These are phyloP conservation scores for Grallaria varia DNA, from an alignment of 2,113 vertebrate genomes.

Conservation along the genomic window DNA sequence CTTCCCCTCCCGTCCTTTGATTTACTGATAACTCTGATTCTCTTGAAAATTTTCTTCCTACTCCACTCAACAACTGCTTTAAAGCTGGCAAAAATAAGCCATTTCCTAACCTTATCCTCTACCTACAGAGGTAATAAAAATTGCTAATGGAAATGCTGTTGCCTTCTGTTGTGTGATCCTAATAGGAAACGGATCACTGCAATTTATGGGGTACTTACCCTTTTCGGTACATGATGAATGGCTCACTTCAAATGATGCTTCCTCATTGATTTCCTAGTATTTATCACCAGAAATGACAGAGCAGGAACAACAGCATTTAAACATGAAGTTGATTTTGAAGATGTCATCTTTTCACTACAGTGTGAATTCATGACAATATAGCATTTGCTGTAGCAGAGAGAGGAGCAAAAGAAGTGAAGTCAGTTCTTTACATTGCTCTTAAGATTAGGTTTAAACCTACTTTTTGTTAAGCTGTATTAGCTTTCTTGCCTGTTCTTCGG, in stretches of 20 bases:
- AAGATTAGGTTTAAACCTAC: not conserved
- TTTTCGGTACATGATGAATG: constrained; percentile 76
- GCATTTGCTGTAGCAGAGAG: constrained; percentile 17
- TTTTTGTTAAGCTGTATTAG: not conserved
- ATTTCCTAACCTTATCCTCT: constrained; percentile 73
- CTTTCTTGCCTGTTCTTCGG: not conserved
- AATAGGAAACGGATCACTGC: constrained; percentile 79
- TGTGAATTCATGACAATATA: constrained; percentile 61
- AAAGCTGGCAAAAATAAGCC: constrained; percentile 71
- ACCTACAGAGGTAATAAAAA: constrained; percentile 72
- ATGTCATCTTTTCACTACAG: constrained; percentile 58
- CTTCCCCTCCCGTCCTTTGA: not conserved
- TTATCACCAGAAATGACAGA: constrained; percentile 62
- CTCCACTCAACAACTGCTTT: constrained; percentile 60
- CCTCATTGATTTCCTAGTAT: constrained; percentile 72
- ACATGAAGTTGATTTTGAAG: constrained; percentile 82
- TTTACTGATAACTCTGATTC: not conserved
- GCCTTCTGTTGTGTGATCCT: constrained; percentile 75
- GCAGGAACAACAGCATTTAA: constrained; percentile 65
- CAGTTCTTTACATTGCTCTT: not conserved
- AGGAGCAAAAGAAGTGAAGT: not conserved
- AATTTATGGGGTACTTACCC: constrained; percentile 77
- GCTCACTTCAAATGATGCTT: constrained; percentile 76
- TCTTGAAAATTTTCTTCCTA: constrained; percentile 48
- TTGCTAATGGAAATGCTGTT: constrained; percentile 73